A percentile compares a stretch with the other conserved stretches of the same genome.
Conservation (phyloP, 2,113 vertebrate species). For the Phylloscopus trochilus region DNA sequence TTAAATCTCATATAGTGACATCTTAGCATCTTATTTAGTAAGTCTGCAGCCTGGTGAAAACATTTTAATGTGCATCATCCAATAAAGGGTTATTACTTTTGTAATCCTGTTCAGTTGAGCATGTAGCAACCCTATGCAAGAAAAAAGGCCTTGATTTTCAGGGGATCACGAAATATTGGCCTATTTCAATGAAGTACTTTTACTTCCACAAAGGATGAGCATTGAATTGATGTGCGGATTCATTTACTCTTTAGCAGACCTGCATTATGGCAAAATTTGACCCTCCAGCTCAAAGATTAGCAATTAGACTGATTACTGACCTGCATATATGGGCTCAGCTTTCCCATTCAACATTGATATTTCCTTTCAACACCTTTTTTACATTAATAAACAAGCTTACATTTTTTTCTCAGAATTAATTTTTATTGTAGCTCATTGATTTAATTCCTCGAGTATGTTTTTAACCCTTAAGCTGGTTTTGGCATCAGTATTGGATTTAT, state of each 20-base stretch:
- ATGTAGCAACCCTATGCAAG: not conserved
- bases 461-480: not conserved
- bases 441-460: not conserved
- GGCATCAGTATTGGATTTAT: rapidly evolving
- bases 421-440: not conserved
- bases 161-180: not conserved
- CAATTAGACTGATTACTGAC: not conserved
- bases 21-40: not conserved
- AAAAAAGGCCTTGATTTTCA: not conserved
- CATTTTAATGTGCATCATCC: not conserved
- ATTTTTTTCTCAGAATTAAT: not conserved
- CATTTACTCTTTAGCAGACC: not conserved
- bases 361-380: not conserved
- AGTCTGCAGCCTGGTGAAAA: not conserved
- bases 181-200: not conserved
- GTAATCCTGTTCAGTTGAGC: not conserved
- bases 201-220: not conserved
- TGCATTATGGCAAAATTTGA: not conserved
- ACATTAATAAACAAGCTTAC: not conserved
- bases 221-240: not conserved
- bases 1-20: not conserved
- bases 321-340: not conserved
- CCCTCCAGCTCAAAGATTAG: not conserved
- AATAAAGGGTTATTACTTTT: not conserved
- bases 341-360: not conserved